These are phyloP conservation scores for Anthrax anthrax DNA, from an alignment of 2,888 invertebrate species.

Conservation along the genomic window DNA sequence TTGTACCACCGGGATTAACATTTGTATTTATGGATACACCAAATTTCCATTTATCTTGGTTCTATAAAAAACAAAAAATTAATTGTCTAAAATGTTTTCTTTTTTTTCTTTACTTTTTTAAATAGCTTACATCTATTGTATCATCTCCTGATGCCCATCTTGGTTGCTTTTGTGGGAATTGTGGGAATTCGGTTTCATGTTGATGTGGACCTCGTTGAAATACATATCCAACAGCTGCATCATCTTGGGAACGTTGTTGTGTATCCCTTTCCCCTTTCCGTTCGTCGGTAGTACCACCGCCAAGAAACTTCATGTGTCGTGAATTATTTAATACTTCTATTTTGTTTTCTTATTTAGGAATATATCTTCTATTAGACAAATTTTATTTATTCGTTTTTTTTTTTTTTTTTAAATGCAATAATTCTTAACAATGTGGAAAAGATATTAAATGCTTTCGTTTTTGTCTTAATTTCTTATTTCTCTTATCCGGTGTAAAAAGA, in stretches of 20 bases:
- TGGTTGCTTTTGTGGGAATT: conserved; percentile 51
- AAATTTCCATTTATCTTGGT: conserved; percentile 78
- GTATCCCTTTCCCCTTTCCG: conserved; percentile 47
- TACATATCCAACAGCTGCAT: conserved; percentile 85
- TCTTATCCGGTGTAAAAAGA: too few species aligned
- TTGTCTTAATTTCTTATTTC: too few species aligned
- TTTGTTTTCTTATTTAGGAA: too few species aligned
- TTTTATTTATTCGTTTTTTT: too few species aligned
- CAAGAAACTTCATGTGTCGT: conserved; percentile 65
- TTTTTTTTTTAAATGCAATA: too few species aligned
- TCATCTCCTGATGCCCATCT: conserved; percentile 86
- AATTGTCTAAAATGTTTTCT: background rate
- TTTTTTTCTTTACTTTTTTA: background rate
- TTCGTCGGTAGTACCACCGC: conserved; percentile 51
- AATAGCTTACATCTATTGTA: conserved; percentile 61
- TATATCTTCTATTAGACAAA: too few species aligned
- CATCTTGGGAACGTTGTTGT: conserved; percentile 67
- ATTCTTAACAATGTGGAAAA: too few species aligned
- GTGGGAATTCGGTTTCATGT: conserved; percentile 64
- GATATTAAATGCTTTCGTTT: too few species aligned
- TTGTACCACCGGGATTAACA: conserved; percentile 37
- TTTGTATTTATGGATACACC: conserved; percentile 44
- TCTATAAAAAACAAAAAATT: conserved; percentile 39
- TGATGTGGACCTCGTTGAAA: conserved; percentile 58
- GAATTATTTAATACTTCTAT: conserved; percentile 33